phyloP scores from a whole-genome alignment of 2,888 invertebrate genomes.

The Hirtodrosophila trivittata region DNA sequence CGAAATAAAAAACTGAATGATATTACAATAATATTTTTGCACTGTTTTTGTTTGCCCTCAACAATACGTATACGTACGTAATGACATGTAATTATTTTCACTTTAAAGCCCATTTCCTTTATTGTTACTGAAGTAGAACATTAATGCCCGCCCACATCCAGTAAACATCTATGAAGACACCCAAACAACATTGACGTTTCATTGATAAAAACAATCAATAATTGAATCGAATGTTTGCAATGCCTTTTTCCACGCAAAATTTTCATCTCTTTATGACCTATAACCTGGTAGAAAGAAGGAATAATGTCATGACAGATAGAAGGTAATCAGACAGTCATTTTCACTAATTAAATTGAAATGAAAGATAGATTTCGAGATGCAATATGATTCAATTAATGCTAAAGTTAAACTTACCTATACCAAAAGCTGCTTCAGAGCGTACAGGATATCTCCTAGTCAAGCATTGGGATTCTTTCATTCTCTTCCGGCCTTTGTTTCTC shows the following conservation, averaged over 20 bases:
- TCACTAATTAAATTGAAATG: too few species aligned
- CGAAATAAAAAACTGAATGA: too few species aligned
- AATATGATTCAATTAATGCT: too few species aligned
- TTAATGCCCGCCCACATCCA: slow-evolving; percentile 53
- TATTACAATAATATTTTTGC: too few species aligned
- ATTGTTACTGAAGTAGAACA: slow-evolving; percentile 57
- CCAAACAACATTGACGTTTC: slow-evolving; percentile 50
- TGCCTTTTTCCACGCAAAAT: slow-evolving; percentile 9
- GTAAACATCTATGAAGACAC: slow-evolving; percentile 55
- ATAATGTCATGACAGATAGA: too few species aligned
- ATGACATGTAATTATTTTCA: slow-evolving; percentile 75
- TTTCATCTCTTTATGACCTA: slow-evolving; percentile 4
- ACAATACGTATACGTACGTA: slow-evolving; percentile 25
- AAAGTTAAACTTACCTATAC: too few species aligned
- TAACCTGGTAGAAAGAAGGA: too few species aligned
- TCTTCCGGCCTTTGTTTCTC: slow-evolving; percentile 21
- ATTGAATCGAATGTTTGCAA: slow-evolving; percentile 37
- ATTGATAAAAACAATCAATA: slow-evolving; percentile 75
- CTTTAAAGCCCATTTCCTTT: slow-evolving; percentile 72
- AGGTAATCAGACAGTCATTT: too few species aligned
- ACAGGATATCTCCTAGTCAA: slow-evolving; percentile 8
- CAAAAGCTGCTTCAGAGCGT: too few species aligned
- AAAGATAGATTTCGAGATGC: too few species aligned
- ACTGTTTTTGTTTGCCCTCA: slow-evolving; percentile 28
- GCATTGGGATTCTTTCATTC: background rate